Percentiles rank a stretch among this genome's conserved stretches.
These are phyloP conservation scores for Aphelocoma californica DNA, from an alignment of 2,797 vertebrate species.

Conservation along the genomic window DNA sequence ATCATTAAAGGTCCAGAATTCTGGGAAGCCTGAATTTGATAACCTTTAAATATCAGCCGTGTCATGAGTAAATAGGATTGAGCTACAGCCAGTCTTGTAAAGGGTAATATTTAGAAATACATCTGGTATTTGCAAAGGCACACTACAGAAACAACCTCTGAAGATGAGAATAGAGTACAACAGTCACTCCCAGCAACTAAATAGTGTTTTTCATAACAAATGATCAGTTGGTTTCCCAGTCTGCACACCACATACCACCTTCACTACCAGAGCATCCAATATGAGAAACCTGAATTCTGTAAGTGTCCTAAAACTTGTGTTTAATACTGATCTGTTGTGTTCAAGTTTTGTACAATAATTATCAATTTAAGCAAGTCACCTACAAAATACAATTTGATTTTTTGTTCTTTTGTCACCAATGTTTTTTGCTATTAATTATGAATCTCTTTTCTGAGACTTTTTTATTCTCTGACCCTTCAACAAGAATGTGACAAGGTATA, in stretches of 20 bases:
- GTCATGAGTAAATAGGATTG: not conserved
- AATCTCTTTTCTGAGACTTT: not conserved
- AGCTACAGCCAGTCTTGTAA: not conserved
- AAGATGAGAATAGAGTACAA: not conserved
- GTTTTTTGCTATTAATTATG: not conserved
- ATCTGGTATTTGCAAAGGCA: not conserved
- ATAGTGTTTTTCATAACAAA: not conserved
- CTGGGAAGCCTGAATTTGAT: not conserved
- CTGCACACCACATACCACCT: not conserved
- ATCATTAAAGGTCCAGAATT: not conserved
- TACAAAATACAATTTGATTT: not conserved
- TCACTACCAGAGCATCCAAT: not conserved
- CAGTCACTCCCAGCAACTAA: not conserved
- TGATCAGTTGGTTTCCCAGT: not conserved
- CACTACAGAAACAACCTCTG: not conserved
- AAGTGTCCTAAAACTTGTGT: not conserved
- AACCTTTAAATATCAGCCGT: not conserved
- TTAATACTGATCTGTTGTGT: not conserved
- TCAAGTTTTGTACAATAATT: not conserved
- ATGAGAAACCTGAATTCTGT: not conserved
- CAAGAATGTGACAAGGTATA: not conserved
- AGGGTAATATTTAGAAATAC: not conserved
- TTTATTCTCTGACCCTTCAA: not conserved
- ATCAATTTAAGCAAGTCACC: not conserved
- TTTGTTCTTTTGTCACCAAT: not conserved